A percentile compares a stretch with the other conserved stretches of the same genome.
phyloP scores from a whole-genome alignment of 2,888 invertebrate genomes.

The Dinocampus coccinellae region DNA sequence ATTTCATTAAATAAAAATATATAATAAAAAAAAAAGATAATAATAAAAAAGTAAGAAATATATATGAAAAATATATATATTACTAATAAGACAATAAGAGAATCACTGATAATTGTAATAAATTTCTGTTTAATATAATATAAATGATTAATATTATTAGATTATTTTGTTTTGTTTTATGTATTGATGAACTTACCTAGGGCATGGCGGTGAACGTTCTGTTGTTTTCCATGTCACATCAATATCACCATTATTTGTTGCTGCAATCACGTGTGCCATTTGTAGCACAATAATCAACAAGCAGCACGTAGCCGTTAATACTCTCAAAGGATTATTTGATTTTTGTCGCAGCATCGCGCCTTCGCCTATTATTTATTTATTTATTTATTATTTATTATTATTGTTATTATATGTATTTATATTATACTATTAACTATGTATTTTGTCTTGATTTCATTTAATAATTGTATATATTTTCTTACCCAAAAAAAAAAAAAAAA shows the following conservation, averaged over 20 bases:
- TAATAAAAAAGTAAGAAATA: neutral
- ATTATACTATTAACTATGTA: neutral
- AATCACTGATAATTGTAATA: too few species aligned
- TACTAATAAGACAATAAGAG: too few species aligned
- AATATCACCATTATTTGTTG: slow-evolving; percentile 27
- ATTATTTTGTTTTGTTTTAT: neutral
- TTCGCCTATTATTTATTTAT: slow-evolving; percentile 14
- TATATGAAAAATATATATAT: neutral
- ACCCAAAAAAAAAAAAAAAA: too few species aligned
- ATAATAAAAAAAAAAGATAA: slow-evolving; percentile 25
- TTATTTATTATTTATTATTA: slow-evolving; percentile 16
- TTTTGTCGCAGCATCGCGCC: slow-evolving; percentile 33
- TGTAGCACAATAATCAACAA: slow-evolving; percentile 21
- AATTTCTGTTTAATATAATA: too few species aligned
- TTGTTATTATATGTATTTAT: slow-evolving; percentile 19
- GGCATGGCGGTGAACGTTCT: slow-evolving; percentile 58
- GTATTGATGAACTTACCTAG: slow-evolving; percentile 63
- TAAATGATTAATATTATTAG: too few species aligned
- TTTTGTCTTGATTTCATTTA: neutral
- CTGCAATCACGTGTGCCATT: slow-evolving; percentile 21
- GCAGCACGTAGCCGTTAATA: neutral
- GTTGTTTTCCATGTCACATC: slow-evolving; percentile 26
- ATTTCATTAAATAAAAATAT: neutral
- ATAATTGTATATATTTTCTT: too few species aligned
- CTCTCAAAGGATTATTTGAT: slow-evolving; percentile 46